These are phyloP conservation scores for Danio rerio DNA, from an alignment of 2,113 vertebrate species.

Conservation along the genomic window DNA sequence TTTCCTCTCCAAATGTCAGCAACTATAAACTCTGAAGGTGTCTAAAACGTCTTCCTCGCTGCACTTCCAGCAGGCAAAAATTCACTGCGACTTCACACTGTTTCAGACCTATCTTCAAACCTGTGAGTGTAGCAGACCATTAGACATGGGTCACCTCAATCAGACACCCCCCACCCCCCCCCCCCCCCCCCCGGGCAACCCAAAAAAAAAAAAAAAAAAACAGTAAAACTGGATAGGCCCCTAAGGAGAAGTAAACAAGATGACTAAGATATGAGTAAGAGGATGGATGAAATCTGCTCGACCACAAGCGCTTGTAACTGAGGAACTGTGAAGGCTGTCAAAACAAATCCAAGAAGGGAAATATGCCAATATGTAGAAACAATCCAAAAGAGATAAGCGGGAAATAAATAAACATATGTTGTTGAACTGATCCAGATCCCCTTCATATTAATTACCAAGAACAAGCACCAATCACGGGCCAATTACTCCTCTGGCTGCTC, in stretches of 20 bases:
- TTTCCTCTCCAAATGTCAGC: not conserved
- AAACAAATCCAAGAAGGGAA: slow-evolving; percentile 4
- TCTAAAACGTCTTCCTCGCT: not conserved
- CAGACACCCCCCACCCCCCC: not conserved
- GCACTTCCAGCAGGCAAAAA: slow-evolving; percentile 36
- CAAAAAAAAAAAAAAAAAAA: not conserved
- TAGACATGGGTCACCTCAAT: slow-evolving; percentile 8
- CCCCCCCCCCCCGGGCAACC: too few relatives aligned
- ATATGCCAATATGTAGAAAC: slow-evolving; percentile 29
- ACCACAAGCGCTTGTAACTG: slow-evolving; percentile 30
- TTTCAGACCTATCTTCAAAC: not conserved
- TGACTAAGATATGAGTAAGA: slow-evolving; percentile 35
- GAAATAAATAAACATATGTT: slow-evolving; percentile 43
- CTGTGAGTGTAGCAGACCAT: slow-evolving; percentile 44
- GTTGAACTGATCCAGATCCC: slow-evolving; percentile 17
- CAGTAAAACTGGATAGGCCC: not conserved
- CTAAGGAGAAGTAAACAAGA: not conserved
- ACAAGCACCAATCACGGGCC: slow-evolving; percentile 40
- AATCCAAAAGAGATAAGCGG: slow-evolving; percentile 11
- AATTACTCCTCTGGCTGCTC: slow-evolving; percentile 41
- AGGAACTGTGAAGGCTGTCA: slow-evolving; percentile 23
- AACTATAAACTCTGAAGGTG: slow-evolving; percentile 21
- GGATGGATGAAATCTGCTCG: slow-evolving; percentile 6
- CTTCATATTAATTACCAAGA: slow-evolving; percentile 45
- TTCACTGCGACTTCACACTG: slow-evolving; percentile 23